Conservation (phyloP, 2,888 invertebrate genomes). For the Hofmannophila pseudospretella region DNA sequence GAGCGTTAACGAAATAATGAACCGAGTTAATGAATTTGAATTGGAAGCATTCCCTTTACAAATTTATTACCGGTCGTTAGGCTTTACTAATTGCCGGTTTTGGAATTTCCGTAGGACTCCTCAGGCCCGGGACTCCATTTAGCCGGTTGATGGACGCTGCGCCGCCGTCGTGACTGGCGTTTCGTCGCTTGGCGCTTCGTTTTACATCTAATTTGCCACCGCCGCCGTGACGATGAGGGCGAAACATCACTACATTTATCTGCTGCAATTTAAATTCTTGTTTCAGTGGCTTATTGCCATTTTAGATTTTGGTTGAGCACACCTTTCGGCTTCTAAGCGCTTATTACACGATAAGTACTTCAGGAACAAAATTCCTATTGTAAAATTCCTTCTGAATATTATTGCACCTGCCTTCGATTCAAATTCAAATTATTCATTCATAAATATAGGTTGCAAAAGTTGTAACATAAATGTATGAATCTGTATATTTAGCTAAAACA, state of each 20-base stretch:
- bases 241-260: neutral
- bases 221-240: neutral
- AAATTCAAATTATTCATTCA: too few relatives aligned
- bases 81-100: constrained; percentile 47
- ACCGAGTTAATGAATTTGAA: constrained; percentile 41
- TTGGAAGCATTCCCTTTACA: constrained; percentile 30
- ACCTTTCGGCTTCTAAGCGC: too few relatives aligned
- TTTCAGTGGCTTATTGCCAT: neutral
- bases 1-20: constrained; percentile 10
- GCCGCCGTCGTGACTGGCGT: neutral
- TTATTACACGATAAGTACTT: too few relatives aligned
- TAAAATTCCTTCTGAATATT: too few relatives aligned
- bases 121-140: constrained; percentile 9
- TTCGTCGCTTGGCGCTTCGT: constrained; percentile 2
- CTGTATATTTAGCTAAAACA: too few relatives aligned
- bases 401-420: too few relatives aligned
- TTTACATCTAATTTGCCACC: neutral
- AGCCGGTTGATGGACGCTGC: neutral
- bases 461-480: too few relatives aligned
- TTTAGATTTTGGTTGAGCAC: too few relatives aligned
- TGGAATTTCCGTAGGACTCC: constrained; percentile 35
- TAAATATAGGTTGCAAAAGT: too few relatives aligned
- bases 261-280: neutral
- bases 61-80: constrained; percentile 51
- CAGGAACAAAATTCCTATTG: too few relatives aligned